These are phyloP conservation scores for Drosophila mimica DNA, from an alignment of 2,888 invertebrate species.

Conservation along the genomic window DNA sequence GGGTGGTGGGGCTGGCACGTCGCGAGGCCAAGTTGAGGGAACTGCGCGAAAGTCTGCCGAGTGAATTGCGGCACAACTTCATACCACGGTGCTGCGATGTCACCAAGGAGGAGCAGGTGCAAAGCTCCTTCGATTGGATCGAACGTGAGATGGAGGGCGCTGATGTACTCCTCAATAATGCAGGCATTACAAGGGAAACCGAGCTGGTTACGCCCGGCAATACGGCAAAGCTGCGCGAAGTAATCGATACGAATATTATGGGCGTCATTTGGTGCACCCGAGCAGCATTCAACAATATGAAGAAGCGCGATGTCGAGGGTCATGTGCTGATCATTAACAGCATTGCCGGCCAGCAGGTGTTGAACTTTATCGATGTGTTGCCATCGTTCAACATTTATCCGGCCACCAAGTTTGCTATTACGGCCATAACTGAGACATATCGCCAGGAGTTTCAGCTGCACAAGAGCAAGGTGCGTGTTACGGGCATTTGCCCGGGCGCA, in stretches of 20 bases:
- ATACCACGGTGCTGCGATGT: constrained; percentile 86
- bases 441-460: constrained; percentile 84
- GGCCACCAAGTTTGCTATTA: constrained; percentile 84
- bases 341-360: constrained; percentile 83
- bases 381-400: constrained; percentile 85
- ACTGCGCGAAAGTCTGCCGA: constrained; percentile 71
- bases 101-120: constrained; percentile 86
- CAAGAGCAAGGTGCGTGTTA: constrained; percentile 81
- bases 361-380: constrained; percentile 82
- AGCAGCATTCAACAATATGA: constrained; percentile 86
- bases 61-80: constrained; percentile 78
- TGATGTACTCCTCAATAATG: constrained; percentile 88
- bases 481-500: constrained; percentile 83
- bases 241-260: constrained; percentile 86
- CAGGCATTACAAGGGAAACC: constrained; percentile 83
- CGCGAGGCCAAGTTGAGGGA: constrained; percentile 84
- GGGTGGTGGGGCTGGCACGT: constrained; percentile 87
- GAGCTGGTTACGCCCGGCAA: constrained; percentile 79
- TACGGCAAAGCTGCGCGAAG: constrained; percentile 81
- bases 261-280: constrained; percentile 86
- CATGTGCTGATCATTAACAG: constrained; percentile 86
- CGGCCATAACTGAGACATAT: constrained; percentile 84
- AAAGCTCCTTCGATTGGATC: constrained; percentile 86
- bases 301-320: constrained; percentile 84
- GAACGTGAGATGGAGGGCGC: constrained; percentile 86